Evolutionary conservation across 2,113 vertebrate species (phyloP).

Genomic region (Pseudonaja textilis): DNA sequence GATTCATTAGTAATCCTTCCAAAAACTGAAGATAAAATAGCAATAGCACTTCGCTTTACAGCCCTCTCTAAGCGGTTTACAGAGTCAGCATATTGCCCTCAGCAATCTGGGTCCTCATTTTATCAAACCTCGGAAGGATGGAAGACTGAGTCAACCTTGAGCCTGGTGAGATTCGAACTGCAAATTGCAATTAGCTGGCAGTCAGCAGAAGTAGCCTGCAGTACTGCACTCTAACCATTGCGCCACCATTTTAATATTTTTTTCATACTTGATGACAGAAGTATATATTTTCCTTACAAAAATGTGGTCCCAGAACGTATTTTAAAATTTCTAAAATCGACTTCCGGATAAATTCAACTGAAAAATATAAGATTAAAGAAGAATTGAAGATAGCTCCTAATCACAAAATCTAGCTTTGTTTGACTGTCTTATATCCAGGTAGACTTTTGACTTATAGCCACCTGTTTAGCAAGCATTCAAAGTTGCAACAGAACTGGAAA

Average conservation of each 20-base stretch:
- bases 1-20: neutral
- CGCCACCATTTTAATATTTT: too few species aligned
- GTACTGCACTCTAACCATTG: too few species aligned
- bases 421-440: neutral
- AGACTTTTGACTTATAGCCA: neutral
- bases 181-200: too few species aligned
- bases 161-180: too few species aligned
- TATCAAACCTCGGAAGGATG: too few species aligned
- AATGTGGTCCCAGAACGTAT: neutral
- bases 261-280: neutral
- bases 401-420: neutral
- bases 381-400: accelerated
- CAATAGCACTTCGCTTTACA: too few species aligned
- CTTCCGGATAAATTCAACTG: neutral
- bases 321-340: neutral
- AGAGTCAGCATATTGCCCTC: too few species aligned
- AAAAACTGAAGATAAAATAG: neutral
- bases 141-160: too few species aligned
- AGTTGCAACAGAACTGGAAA: neutral
- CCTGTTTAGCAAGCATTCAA: neutral
- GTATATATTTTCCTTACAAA: slow-evolving; percentile 1
- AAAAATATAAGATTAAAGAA: neutral
- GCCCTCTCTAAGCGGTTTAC: too few species aligned
- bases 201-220: too few species aligned
- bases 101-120: too few species aligned